Evolutionary conservation across 2,113 vertebrate species (phyloP), one percentile per base, ranked within the genome.

Genomic region (Otus sunia): DNA sequence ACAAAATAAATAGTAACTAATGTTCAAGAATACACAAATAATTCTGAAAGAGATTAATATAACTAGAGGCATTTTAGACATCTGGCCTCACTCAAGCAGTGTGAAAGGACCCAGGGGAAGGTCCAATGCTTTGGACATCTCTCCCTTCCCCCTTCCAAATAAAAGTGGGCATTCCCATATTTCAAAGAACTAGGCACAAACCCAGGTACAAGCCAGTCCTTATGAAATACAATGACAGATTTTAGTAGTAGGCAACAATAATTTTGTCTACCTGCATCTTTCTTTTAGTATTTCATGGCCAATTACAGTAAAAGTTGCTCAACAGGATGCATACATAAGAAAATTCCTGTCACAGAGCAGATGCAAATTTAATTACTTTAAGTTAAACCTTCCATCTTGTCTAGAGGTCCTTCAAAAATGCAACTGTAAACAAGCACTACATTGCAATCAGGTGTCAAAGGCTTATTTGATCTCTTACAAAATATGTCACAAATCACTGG

Each of bases 361-460:
- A 99, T 99, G 99, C 99, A 99, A 98, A 99, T 99, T 99, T 99
- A 99, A 99, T 99, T 99, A 99, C 98, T 97, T 98, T 92, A 97
- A 98, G 97, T 98, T 98, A 99, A 99, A 98, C 98, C 98, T 98
- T 98, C 98, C 98, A 98, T 98, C 98, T 98, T 98, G 98, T 99
- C 97, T 98, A 87, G 97, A 96, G 97, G 98, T 98, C 98, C 98
- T 98, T 98, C 96, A 98, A 98, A 98, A 98, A 98, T 98, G 98
- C 98, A 98, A 98, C 98, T 98, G 99, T 99, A 99, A 99, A 99
- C 99, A 99, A 98, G 98, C 98, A 98, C 98, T 98, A 98, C 98
- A 98, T 95, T 86, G 98, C 99, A 99, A 99, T 99, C 99, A 99
- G 98, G 98, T 99, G 99, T 99, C 99, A 99, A 97, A 78, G 94